Conservation (phyloP, 2,113 vertebrate genomes). For the Gulo gulo region DNA sequence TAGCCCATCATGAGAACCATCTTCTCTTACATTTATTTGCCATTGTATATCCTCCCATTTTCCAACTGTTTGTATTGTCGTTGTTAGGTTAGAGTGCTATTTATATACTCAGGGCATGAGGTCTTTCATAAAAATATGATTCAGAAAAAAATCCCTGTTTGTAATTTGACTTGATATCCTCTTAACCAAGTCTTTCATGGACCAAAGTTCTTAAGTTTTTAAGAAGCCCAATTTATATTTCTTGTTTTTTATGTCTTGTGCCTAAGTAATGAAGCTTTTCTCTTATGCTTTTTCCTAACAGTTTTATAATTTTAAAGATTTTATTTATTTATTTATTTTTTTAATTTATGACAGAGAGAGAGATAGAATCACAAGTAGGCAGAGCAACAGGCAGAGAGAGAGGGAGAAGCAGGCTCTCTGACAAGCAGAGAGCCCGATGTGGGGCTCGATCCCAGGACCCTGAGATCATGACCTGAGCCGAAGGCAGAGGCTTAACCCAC, state of each 20-base stretch:
- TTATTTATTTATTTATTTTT: no score
- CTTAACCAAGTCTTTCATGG: background rate
- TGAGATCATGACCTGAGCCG: no score
- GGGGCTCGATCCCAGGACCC: no score
- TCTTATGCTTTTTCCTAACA: background rate
- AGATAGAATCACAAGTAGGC: no score
- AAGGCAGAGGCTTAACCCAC: no score
- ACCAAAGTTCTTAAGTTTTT: background rate
- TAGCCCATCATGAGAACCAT: background rate
- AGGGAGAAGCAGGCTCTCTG: no score
- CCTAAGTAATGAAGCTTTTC: background rate
- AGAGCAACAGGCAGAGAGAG: no score
- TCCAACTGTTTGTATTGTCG: background rate
- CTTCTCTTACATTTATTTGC: background rate
- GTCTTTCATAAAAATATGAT: background rate
- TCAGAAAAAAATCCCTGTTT: background rate
- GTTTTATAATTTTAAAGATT: background rate
- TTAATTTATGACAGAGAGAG: no score
- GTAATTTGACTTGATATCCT: background rate
- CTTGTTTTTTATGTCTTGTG: background rate
- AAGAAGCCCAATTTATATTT: background rate
- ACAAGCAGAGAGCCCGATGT: no score
- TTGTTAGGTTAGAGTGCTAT: background rate
- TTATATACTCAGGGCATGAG: background rate
- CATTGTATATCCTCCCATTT: background rate